phyloP scores from a whole-genome alignment of 2,888 invertebrate species.

The Rosalia funebris region DNA sequence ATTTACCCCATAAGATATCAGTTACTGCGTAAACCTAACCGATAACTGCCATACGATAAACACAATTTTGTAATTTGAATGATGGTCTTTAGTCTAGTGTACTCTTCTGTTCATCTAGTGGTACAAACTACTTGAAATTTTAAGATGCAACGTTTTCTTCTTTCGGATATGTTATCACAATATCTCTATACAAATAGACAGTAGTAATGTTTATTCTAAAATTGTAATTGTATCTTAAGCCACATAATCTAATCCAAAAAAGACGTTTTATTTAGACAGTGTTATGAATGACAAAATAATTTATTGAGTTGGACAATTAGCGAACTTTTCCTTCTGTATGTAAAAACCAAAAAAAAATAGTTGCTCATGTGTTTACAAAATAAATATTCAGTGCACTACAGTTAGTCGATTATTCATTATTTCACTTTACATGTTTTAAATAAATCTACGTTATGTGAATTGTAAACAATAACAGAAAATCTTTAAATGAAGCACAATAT shows the following conservation, averaged over 20 bases:
- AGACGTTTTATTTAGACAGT: constrained; percentile 13
- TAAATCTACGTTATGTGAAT: too few relatives aligned
- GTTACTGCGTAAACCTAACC: not conserved
- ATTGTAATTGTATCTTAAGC: constrained; percentile 2
- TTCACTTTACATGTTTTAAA: too few relatives aligned
- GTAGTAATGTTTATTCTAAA: constrained; percentile 8
- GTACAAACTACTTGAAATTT: constrained; percentile 8
- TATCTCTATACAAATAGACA: constrained; percentile 10
- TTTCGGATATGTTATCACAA: not conserved
- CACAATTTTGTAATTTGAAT: too few relatives aligned
- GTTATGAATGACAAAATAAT: constrained; percentile 21
- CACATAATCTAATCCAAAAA: constrained; percentile 12
- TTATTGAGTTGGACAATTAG: constrained; percentile 2
- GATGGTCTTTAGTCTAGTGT: too few relatives aligned
- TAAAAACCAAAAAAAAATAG: not conserved
- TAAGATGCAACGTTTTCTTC: not conserved
- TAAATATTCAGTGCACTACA: too few relatives aligned
- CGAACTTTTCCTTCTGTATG: not conserved
- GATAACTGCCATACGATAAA: not conserved
- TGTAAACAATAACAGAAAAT: too few relatives aligned
- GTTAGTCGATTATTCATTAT: too few relatives aligned
- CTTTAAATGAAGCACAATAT: too few relatives aligned
- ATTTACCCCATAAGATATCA: constrained; percentile 2
- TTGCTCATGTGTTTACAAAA: too few relatives aligned
- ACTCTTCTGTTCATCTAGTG: too few relatives aligned